Evolutionary conservation across 1,140 invertebrate genomes (phyloP), one percentile per base, ranked within the genome.

Genomic region (Drosophila sucinea): DNA sequence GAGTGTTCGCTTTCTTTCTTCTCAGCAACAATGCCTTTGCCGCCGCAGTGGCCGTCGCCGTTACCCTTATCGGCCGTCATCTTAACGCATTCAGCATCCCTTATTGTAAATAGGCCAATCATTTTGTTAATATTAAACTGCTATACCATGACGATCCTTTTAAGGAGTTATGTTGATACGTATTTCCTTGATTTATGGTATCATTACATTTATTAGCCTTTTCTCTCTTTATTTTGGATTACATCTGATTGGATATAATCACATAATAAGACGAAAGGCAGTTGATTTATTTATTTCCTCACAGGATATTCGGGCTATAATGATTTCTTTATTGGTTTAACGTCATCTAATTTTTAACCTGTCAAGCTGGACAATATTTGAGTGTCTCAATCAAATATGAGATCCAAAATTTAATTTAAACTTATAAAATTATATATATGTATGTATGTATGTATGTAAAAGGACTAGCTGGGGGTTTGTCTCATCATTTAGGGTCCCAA

Each of bases 101-200:
- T 67, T 72, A 83, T 73, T 75, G 75, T 69, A 79, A 65, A 79
- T 63, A 79, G 69, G 63, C 63, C 64, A 87, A 81, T 86, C 79
- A 86, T 68, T 79, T 83, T 75, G 72, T 77, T 77, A 79, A 79
- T 79, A 67, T 41, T 58, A 66, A 68, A 64, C 70, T 71, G 77
- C 79, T 56, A 40, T 65, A 71, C 79, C 75, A 79, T 73, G 67
- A 67, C 72, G 83, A 77, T 85, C 79, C 76, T 86, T 86, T 79
- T 67, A 73, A 69, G 63, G 68, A 70, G 67, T 51, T 64, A 81
- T 70, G 62, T 73, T 71, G 58, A 27, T 65, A 65, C 68, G 67
- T 72, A 47, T 56, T 23, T 51, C 67, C 56, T 87, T 86, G 82
- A 86, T 86, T 86, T 87, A 86, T 86, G 70, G 77, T 73, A 67